These are phyloP conservation scores for Enteromius fasciolatus DNA, from an alignment of 2,797 vertebrate genomes.

Conservation along the genomic window DNA sequence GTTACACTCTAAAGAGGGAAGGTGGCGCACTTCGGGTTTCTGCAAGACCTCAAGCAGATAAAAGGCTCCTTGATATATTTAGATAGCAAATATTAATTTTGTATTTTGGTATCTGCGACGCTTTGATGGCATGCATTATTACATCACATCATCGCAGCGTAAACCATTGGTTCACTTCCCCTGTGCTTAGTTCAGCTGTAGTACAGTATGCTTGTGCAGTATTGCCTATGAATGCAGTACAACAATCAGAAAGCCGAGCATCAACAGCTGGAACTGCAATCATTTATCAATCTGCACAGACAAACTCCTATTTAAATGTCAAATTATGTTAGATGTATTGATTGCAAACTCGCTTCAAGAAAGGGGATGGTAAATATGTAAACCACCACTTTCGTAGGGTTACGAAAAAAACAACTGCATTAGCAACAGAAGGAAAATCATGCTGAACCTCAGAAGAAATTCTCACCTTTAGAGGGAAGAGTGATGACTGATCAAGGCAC, in stretches of 20 bases:
- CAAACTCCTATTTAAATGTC: not conserved
- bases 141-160: not conserved
- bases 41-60: not conserved
- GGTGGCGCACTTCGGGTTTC: not conserved
- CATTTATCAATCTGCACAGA: constrained; percentile 1
- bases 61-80: not conserved
- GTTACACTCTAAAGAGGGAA: constrained; percentile 5
- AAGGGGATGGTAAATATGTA: not conserved
- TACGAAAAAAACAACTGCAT: not conserved
- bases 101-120: not conserved
- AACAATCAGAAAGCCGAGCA: not conserved
- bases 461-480: constrained; percentile 76
- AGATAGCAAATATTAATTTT: not conserved
- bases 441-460: not conserved
- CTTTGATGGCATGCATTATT: constrained; percentile 21
- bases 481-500: constrained; percentile 87
- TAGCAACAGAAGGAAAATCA: not conserved
- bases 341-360: constrained; percentile 65
- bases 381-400: not conserved
- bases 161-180: not conserved
- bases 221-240: constrained; percentile 24
- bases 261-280: not conserved
- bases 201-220: not conserved
- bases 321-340: not conserved
- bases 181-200: constrained; percentile 7